Evolutionary conservation across 2,888 invertebrate genomes (phyloP).

Genomic region (Zootermopsis nevadensis): DNA sequence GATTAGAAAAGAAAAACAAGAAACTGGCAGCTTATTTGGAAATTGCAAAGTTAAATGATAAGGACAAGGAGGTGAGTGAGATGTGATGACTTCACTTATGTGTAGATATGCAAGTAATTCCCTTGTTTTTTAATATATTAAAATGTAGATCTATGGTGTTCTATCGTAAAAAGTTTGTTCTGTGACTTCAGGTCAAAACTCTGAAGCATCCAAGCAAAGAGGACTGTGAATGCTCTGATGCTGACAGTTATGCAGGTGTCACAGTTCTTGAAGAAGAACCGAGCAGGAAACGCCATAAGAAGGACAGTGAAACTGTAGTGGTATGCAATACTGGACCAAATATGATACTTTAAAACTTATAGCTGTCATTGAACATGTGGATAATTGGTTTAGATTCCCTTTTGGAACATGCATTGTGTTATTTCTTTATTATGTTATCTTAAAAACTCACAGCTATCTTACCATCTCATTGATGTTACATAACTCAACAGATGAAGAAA

Average conservation of each 20-base stretch:
- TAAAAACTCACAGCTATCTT: too few relatives aligned
- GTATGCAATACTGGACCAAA: background rate
- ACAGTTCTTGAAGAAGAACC: conserved; percentile 7
- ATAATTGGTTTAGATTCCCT: too few relatives aligned
- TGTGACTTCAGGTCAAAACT: conserved; percentile 33
- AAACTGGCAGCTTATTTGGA: conserved; percentile 72
- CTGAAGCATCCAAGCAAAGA: background rate
- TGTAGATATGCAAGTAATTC: too few relatives aligned
- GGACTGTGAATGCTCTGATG: conserved; percentile 21
- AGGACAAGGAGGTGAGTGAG: conserved; percentile 63
- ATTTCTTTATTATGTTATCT: too few relatives aligned
- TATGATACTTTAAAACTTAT: too few relatives aligned
- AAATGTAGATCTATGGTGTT: background rate
- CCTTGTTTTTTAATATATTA: too few relatives aligned
- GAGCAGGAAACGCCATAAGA: conserved; percentile 38
- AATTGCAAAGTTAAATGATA: conserved; percentile 71
- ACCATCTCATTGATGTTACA: too few relatives aligned
- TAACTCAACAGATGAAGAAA: too few relatives aligned
- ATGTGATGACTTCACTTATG: background rate
- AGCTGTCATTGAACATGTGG: too few relatives aligned
- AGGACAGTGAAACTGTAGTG: conserved; percentile 54
- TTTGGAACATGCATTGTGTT: too few relatives aligned
- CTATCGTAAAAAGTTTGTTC: background rate
- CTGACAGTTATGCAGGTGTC: background rate
- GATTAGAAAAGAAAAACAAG: conserved; percentile 72